phyloP scores from a whole-genome alignment of 2,797 vertebrate genomes.

The Meriones psammophilus region DNA sequence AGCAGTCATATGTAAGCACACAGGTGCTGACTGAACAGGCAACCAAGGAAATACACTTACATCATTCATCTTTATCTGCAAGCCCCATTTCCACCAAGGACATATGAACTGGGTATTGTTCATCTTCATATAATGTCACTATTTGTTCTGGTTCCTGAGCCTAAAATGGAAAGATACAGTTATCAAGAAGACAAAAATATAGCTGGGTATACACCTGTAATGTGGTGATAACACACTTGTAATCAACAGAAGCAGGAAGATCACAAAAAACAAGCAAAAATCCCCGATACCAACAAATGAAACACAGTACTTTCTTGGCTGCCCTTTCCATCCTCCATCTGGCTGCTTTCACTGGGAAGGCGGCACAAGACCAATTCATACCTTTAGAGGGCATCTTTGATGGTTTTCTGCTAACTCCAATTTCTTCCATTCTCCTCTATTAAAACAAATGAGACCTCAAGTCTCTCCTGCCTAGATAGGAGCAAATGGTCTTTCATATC shows the following conservation, averaged over 20 bases:
- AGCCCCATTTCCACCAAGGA: constrained; percentile 92
- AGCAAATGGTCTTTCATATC: neutral
- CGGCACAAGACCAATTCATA: constrained; percentile 4
- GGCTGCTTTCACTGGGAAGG: neutral
- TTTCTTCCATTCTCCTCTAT: neutral
- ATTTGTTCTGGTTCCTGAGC: constrained; percentile 88
- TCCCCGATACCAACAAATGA: neutral
- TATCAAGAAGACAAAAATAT: constrained; percentile 55
- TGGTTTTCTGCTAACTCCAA: constrained; percentile 50
- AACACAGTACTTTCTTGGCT: neutral
- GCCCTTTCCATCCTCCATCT: neutral
- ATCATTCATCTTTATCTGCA: constrained; percentile 90
- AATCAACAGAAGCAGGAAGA: neutral
- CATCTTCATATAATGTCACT: constrained; percentile 91
- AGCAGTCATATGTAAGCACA: neutral
- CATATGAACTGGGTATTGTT: constrained; percentile 89
- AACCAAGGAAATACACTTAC: constrained; percentile 71
- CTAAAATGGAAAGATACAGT: constrained; percentile 81
- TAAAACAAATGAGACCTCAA: constrained; percentile 17
- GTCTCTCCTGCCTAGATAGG: neutral
- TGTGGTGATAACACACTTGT: neutral
- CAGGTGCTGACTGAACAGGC: neutral
- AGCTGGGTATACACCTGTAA: neutral
- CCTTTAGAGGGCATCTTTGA: constrained; percentile 1
- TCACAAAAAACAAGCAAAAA: neutral